These are phyloP conservation scores for Lithophane ornitopus DNA, from an alignment of 2,888 invertebrate genomes.

Conservation along the genomic window DNA sequence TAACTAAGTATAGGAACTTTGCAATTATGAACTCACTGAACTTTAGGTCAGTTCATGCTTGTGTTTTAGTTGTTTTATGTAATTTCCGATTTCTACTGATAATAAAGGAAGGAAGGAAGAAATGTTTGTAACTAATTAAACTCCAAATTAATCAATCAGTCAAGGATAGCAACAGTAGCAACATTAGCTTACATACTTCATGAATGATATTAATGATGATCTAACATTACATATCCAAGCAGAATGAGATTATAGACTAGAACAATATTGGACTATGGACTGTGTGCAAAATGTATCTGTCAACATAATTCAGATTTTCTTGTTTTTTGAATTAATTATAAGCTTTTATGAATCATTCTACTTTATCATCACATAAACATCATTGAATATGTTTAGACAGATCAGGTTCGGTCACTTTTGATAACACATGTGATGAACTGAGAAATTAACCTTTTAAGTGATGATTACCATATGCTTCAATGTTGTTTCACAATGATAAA, in stretches of 20 bases:
- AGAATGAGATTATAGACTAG: constrained; percentile 11
- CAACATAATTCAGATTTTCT: constrained; percentile 10
- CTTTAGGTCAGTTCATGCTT: neutral
- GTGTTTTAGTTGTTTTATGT: neutral
- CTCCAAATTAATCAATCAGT: neutral
- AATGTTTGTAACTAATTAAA: neutral
- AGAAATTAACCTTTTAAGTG: constrained; percentile 26
- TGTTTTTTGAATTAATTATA: neutral
- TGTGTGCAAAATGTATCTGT: constrained; percentile 12
- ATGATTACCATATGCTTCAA: constrained; percentile 49
- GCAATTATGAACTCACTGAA: constrained; percentile 9
- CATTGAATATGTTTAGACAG: constrained; percentile 8
- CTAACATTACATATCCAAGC: neutral
- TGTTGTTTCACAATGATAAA: neutral
- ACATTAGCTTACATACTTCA: neutral
- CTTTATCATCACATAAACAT: neutral
- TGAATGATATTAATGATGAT: constrained; percentile 1
- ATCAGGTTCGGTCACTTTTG: constrained; percentile 25
- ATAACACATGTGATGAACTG: constrained; percentile 34
- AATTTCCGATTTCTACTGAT: neutral
- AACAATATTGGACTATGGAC: constrained; percentile 45
- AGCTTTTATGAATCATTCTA: constrained; percentile 14
- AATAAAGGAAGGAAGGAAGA: neutral
- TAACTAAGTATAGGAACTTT: neutral
- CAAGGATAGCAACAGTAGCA: neutral